Evolutionary conservation across 2,797 vertebrate genomes (phyloP), one percentile per base, ranked within the genome.

Genomic region (Carapus acus): DNA sequence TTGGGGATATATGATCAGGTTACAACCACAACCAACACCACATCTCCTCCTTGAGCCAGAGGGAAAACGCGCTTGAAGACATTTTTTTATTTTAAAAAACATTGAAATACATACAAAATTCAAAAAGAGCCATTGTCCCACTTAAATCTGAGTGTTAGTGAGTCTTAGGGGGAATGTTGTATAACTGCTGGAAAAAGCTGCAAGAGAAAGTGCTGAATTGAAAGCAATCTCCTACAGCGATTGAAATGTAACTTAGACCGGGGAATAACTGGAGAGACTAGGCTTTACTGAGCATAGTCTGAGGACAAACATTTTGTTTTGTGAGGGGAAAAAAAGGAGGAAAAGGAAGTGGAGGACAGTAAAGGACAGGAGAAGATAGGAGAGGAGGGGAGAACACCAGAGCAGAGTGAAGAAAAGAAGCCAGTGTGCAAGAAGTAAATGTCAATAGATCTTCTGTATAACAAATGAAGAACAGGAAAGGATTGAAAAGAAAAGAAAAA

Each of bases 241-340:
- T 62, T 67, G 54, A 63, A 71, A 55, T 69, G 24, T 61, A 81
- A 83, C 82, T 78, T 77, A 79, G 76, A 78, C 67, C 60, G 57
- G 31, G 14, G 54, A 71, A 73, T 71, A 62, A 71, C 70, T 67
- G 49, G 59, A 81, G 74, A 67, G 54, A 74, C 21, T 42, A 22
- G 43, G 53, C 49, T 67, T 74, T 23, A 52, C 58, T 37, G 22
- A 73, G 63, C 66, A 49, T 72, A 47, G 69, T 50, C 44, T 54
- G 49, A 72, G 61, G 62, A 60, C 34, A 65, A 70, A 56, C 49
- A 58, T 29, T 62, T 56, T 39, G 21, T 53, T 67, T 58, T 61
- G 63, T 48, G 56, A 42, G 22, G 49, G 19, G 54, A 8, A 7
- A 18, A 20, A 38, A 38, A 19, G 20, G 29, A 22, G 34, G n/a